A percentile compares a stretch with the other conserved stretches of the same genome.
Evolutionary conservation across 1,140 invertebrate species (phyloP).

Genomic region (Trypoxylus dichotomus): DNA sequence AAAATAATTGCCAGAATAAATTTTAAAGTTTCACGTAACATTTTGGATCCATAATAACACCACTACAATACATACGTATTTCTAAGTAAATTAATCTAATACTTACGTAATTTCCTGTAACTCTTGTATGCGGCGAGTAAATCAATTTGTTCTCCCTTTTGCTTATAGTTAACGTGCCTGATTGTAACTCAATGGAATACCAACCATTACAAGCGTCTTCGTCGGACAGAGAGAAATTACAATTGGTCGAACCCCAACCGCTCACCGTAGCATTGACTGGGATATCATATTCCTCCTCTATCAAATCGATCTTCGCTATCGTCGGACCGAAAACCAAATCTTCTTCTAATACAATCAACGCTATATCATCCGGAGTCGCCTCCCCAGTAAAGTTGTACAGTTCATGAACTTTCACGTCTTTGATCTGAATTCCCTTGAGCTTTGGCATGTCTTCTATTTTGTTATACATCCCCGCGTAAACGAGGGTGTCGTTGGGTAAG

Average conservation of each 20-base stretch:
- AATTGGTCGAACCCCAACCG: conserved; percentile 1
- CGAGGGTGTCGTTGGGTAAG: background rate
- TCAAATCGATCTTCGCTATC: background rate
- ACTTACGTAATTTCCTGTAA: background rate
- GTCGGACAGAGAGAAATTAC: background rate
- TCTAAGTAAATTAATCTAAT: background rate
- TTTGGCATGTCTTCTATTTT: background rate
- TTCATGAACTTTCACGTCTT: conserved; percentile 3
- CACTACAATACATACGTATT: too few relatives aligned
- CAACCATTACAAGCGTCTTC: background rate
- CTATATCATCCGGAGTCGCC: conserved; percentile 2
- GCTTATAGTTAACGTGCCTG: background rate
- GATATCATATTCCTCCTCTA: background rate
- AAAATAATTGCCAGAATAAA: too few relatives aligned
- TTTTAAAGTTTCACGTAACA: too few relatives aligned
- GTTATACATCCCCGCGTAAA: background rate
- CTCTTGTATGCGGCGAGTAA: background rate
- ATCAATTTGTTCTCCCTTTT: background rate
- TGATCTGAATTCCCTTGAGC: background rate
- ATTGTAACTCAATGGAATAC: background rate
- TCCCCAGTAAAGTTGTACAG: background rate
- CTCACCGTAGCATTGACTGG: background rate
- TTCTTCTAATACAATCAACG: background rate
- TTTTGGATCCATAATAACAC: too few relatives aligned
- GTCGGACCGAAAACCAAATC: background rate